These are phyloP conservation scores for Anthoptus insignis DNA, from an alignment of 2,888 invertebrate species.

Conservation along the genomic window DNA sequence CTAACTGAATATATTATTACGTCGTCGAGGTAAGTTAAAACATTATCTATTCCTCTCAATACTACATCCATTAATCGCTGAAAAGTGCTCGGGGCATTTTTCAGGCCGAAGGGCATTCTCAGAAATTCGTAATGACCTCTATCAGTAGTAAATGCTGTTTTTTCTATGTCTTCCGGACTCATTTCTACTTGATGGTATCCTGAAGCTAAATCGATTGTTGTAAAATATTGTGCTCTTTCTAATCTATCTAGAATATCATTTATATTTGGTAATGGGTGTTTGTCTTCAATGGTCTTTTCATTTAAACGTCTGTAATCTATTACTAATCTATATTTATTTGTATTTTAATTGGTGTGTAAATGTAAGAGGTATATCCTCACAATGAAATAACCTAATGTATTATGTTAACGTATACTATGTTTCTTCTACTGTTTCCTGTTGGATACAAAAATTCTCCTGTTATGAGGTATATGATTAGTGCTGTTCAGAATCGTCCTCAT, in stretches of 20 bases:
- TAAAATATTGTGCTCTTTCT: slow-evolving; percentile 36
- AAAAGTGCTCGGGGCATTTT: slow-evolving; percentile 55
- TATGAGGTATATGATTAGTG: too few species aligned
- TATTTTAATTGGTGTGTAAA: slow-evolving; percentile 19
- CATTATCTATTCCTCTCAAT: not conserved
- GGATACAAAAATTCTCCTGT: too few species aligned
- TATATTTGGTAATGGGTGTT: slow-evolving; percentile 42
- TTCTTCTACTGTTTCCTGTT: too few species aligned
- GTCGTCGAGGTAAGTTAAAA: slow-evolving; percentile 42
- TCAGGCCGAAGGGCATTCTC: too few species aligned
- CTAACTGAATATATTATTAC: slow-evolving; percentile 49
- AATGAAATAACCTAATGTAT: too few species aligned
- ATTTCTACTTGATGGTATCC: slow-evolving; percentile 43
- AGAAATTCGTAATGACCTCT: slow-evolving; percentile 55
- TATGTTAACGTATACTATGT: too few species aligned
- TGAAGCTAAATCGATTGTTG: slow-evolving; percentile 38
- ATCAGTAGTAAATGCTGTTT: slow-evolving; percentile 57
- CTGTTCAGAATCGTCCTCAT: too few species aligned
- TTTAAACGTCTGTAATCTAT: slow-evolving; percentile 45
- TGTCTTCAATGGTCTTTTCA: slow-evolving; percentile 44
- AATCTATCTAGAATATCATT: slow-evolving; percentile 39
- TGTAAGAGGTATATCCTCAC: slow-evolving; percentile 10
- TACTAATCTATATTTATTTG: slow-evolving; percentile 35
- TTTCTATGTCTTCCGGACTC: slow-evolving; percentile 48
- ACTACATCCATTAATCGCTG: slow-evolving; percentile 41